These are phyloP conservation scores for Gibbula magus DNA, from an alignment of 2,888 invertebrate species.

Conservation along the genomic window DNA sequence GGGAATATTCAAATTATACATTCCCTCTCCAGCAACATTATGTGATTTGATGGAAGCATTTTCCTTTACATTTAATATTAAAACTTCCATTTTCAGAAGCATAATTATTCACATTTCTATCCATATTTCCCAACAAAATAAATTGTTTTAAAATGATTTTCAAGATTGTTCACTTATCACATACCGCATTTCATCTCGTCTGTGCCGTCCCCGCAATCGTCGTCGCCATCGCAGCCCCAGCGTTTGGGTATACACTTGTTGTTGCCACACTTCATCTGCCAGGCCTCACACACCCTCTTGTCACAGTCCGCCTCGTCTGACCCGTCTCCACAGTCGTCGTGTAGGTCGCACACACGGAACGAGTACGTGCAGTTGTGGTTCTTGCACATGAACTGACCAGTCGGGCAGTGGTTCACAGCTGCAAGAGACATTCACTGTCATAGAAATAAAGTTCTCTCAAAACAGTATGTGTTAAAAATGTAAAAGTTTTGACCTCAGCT, in stretches of 20 bases:
- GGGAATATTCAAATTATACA: too few species aligned
- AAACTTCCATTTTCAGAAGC: too few species aligned
- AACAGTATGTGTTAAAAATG: too few species aligned
- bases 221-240: constrained; percentile 70
- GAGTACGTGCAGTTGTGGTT: constrained; percentile 71
- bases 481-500: too few species aligned
- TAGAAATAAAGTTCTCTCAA: neutral
- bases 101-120: too few species aligned
- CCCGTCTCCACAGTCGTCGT: constrained; percentile 92
- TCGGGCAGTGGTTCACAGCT: constrained; percentile 68
- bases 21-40: too few species aligned
- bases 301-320: constrained; percentile 76
- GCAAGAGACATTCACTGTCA: constrained; percentile 26
- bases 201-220: constrained; percentile 70
- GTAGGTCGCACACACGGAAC: constrained; percentile 87
- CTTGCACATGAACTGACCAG: constrained; percentile 74
- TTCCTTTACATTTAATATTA: too few species aligned
- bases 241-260: constrained; percentile 77
- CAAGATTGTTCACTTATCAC: constrained; percentile 25
- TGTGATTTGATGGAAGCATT: too few species aligned
- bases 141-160: too few species aligned
- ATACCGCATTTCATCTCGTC: constrained; percentile 68
- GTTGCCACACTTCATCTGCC: constrained; percentile 94
- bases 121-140: too few species aligned
- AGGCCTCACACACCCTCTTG: constrained; percentile 61